phyloP scores from a whole-genome alignment of 2,888 invertebrate species.

The Dendrolimus pini region DNA sequence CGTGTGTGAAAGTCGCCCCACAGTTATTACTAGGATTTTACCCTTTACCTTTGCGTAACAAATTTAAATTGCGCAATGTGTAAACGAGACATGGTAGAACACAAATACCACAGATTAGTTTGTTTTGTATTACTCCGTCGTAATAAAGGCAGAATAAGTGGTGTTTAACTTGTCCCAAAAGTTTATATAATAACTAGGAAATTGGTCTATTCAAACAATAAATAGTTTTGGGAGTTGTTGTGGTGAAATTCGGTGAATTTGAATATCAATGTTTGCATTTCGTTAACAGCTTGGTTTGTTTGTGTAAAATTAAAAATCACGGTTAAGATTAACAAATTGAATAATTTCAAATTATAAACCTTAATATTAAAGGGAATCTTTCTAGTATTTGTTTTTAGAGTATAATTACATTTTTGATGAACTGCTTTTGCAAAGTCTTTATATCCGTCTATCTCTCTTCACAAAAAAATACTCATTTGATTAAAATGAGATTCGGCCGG shows the following conservation, averaged over 20 bases:
- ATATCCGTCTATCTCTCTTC: too few species aligned
- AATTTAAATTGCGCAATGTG: background rate
- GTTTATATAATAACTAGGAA: background rate
- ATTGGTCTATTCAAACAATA: background rate
- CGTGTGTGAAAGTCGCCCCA: too few species aligned
- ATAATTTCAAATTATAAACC: too few species aligned
- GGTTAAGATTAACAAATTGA: too few species aligned
- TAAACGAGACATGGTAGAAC: background rate
- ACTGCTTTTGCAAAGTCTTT: too few species aligned
- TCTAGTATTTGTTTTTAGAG: too few species aligned
- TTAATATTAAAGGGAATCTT: too few species aligned
- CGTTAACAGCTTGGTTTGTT: background rate
- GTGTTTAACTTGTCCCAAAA: background rate
- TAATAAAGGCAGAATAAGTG: background rate
- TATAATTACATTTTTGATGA: too few species aligned
- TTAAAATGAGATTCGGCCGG: too few species aligned
- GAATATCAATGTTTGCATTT: background rate
- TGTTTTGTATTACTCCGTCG: background rate
- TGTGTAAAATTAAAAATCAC: too few species aligned
- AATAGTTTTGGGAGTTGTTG: background rate
- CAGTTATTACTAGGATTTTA: background rate
- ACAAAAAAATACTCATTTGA: too few species aligned
- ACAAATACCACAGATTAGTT: background rate
- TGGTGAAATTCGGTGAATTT: background rate
- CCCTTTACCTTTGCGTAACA: background rate